Evolutionary conservation across 1,140 invertebrate genomes (phyloP).

Genomic region (Dendrolimus kikuchii): DNA sequence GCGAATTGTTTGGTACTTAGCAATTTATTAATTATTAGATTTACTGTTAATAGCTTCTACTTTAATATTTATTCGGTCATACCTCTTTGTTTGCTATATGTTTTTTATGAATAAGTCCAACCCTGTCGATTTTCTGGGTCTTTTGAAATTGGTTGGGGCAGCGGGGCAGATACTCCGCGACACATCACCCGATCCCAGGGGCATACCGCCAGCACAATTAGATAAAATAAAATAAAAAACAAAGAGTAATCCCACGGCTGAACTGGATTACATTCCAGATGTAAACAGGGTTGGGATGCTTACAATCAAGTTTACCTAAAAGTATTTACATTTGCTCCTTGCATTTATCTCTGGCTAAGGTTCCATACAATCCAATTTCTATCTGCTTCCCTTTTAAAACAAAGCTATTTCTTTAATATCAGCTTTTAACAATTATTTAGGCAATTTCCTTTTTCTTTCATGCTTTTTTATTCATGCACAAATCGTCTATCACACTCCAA

Average conservation of each 20-base stretch:
- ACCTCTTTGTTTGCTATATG: not conserved
- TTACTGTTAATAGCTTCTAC: not conserved
- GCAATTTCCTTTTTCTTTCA: too few relatives aligned
- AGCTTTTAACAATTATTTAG: too few relatives aligned
- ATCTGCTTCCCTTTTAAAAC: too few relatives aligned
- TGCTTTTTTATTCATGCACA: too few relatives aligned
- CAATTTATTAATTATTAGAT: too few relatives aligned
- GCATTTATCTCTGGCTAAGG: too few relatives aligned
- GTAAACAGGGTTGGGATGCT: conserved; percentile 11
- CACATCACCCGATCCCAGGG: conserved; percentile 55
- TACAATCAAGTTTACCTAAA: conserved; percentile 1
- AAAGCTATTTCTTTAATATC: too few relatives aligned
- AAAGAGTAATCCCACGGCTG: conserved; percentile 28
- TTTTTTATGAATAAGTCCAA: conserved; percentile 15
- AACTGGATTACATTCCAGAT: conserved; percentile 27
- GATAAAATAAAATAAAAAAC: conserved; percentile 43
- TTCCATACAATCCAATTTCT: too few relatives aligned
- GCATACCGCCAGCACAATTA: conserved; percentile 50
- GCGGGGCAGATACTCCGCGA: conserved; percentile 41
- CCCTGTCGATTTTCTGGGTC: conserved; percentile 51
- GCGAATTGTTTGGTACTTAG: too few relatives aligned
- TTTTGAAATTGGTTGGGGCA: conserved; percentile 61
- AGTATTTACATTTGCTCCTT: too few relatives aligned
- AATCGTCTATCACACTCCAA: too few relatives aligned
- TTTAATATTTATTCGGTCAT: not conserved